phyloP scores from a whole-genome alignment of 2,113 vertebrate species.

The Ceuthmochares aereus region DNA sequence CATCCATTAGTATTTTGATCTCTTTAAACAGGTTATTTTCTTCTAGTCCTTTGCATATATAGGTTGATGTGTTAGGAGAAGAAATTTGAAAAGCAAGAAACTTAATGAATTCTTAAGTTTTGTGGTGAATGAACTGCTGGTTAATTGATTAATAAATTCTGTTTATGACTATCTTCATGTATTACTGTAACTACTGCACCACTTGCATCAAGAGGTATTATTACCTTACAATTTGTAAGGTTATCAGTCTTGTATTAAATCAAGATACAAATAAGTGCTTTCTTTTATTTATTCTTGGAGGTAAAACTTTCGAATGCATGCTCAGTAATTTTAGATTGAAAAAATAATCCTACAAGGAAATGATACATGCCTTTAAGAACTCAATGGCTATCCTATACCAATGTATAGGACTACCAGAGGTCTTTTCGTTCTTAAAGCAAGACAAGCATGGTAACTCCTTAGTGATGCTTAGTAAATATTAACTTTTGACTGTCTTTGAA shows the following conservation, averaged over 20 bases:
- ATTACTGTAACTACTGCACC: not conserved
- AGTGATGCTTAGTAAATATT: not conserved
- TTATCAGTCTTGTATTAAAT: not conserved
- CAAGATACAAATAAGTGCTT: not conserved
- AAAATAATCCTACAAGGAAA: not conserved
- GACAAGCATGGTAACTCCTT: too few relatives aligned
- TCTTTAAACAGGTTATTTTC: too few relatives aligned
- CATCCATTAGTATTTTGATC: not conserved
- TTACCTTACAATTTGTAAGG: not conserved
- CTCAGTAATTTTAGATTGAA: not conserved
- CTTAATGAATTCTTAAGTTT: not conserved
- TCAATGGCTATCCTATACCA: not conserved
- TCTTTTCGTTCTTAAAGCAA: not conserved
- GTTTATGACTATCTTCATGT: not conserved
- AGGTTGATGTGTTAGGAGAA: not conserved
- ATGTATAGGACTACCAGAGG: not conserved
- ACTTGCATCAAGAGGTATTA: not conserved
- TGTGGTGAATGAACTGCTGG: not conserved
- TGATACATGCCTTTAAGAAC: not conserved
- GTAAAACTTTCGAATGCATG: not conserved
- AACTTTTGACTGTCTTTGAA: not conserved
- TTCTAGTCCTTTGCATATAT: not conserved
- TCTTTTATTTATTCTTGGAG: not conserved
- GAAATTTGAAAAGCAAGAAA: not conserved
- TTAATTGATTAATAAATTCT: not conserved